These are phyloP conservation scores for Iselma pallidipennis DNA, from an alignment of 2,888 invertebrate genomes.

Conservation along the genomic window DNA sequence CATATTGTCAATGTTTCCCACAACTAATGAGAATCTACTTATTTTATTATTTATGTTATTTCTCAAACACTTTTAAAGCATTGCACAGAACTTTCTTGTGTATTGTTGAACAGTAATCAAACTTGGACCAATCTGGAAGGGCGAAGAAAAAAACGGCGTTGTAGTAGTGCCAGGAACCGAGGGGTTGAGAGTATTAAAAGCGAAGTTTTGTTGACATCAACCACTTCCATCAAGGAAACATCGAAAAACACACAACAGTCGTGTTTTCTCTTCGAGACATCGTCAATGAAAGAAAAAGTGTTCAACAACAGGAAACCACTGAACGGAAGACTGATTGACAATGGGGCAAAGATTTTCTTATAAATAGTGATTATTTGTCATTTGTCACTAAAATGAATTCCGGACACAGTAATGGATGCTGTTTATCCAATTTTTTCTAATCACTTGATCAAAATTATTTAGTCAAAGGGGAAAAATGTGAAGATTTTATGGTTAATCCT, in stretches of 20 bases:
- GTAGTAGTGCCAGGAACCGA: slow-evolving; percentile 22
- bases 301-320: slow-evolving; percentile 39
- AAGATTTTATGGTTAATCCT: background rate
- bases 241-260: slow-evolving; percentile 31
- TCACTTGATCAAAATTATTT: too few species aligned
- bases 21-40: too few species aligned
- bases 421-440: slow-evolving; percentile 14
- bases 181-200: slow-evolving; percentile 36
- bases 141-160: background rate
- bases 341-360: slow-evolving; percentile 28
- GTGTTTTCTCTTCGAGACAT: slow-evolving; percentile 24
- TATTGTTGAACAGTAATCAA: too few species aligned
- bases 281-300: slow-evolving; percentile 34
- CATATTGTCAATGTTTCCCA: too few species aligned
- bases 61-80: too few species aligned
- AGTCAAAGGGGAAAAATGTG: background rate
- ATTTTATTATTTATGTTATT: too few species aligned
- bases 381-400: slow-evolving; percentile 27
- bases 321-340: slow-evolving; percentile 40
- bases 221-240: slow-evolving; percentile 35
- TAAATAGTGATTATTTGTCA: slow-evolving; percentile 29
- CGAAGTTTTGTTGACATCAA: slow-evolving; percentile 45
- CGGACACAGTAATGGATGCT: too few species aligned
- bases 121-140: background rate
- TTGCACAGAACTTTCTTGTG: too few species aligned